A percentile compares a stretch with the other conserved stretches of the same genome.
These are phyloP conservation scores for Podarcis siculus DNA, from an alignment of 2,797 vertebrate genomes.

Conservation along the genomic window DNA sequence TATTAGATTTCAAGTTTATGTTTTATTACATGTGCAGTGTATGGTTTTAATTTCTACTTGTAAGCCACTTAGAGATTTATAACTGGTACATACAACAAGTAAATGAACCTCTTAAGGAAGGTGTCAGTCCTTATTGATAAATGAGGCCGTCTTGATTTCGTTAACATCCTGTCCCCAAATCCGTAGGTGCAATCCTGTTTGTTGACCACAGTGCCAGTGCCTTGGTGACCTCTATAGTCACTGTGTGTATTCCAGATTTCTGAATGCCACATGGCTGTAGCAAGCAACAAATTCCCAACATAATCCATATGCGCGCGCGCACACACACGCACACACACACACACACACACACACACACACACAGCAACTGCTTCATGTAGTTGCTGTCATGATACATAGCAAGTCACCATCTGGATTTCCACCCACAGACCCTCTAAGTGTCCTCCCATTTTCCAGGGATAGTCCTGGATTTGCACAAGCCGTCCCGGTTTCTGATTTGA, in stretches of 20 bases:
- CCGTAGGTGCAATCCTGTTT: background rate
- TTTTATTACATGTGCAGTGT: too few relatives aligned
- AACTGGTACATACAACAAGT: too few relatives aligned
- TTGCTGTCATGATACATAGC: background rate
- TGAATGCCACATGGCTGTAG: background rate
- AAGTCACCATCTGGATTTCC: background rate
- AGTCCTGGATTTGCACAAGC: too few relatives aligned
- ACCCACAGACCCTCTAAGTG: background rate
- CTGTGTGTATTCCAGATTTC: background rate
- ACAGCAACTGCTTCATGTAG: background rate
- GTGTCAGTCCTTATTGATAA: background rate
- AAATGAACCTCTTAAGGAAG: too few relatives aligned
- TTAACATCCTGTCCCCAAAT: background rate
- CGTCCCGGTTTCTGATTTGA: too few relatives aligned
- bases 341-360: background rate
- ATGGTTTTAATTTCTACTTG: too few relatives aligned
- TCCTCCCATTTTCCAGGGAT: too few relatives aligned
- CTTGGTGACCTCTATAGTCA: background rate
- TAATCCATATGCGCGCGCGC: too few relatives aligned
- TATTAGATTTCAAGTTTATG: too few relatives aligned
- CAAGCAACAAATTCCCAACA: background rate
- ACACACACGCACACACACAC: fast-evolving
- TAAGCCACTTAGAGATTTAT: too few relatives aligned
- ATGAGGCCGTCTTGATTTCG: background rate
- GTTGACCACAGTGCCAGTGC: background rate